Evolutionary conservation across 2,888 invertebrate genomes (phyloP), one percentile per base, ranked within the genome.

Genomic region (Punctoribates punctum): DNA sequence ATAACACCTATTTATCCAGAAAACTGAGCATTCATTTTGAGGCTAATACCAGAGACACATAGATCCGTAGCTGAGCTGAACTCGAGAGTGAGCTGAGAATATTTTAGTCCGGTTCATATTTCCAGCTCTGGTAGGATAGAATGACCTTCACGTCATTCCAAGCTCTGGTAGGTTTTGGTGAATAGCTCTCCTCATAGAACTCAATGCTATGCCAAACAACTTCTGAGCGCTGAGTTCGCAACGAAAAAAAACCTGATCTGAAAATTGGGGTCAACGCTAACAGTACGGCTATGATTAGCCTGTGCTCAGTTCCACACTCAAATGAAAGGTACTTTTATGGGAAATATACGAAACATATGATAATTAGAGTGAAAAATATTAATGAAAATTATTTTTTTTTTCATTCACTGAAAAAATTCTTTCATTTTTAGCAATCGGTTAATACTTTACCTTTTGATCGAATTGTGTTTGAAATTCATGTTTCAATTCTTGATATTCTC

Each of bases 281-380:
- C 57, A 13, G 23, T 57, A 57, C 13, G 13, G 13, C 23, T 29
- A 42, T 60, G 27, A 27, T 15, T 27, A 27, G 27, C 25, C 60
- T 60, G 60, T 60, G 27, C 29, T 25, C 57, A 48, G 11, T n/a
- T 27, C 25, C 23, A 60, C 25, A 27, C 27, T 57, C 23, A 60
- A 60, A 60, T 60, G 27, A 60, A 60, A 15, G 27, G 27, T 60
- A 60, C 29, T 60, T 60, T 60, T 60, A 25, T 60, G 60, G 6
- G 27, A 11, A 29, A 27, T 27, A 60, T 27, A 23, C 13, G 20
- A 51, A 20, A 51, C 51, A 51, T 57, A 57, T 57, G 57, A 23
- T 57, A 57, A 57, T 57, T 57, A 27, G 60, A 60, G 60, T 60
- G 60, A 60, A 60, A 60, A 60, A 60, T 60, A 5, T 23, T 20